Base-by-base conservation (phyloP, 2,888 invertebrate genomes). In the Vandiemenella viatica region DNA sequence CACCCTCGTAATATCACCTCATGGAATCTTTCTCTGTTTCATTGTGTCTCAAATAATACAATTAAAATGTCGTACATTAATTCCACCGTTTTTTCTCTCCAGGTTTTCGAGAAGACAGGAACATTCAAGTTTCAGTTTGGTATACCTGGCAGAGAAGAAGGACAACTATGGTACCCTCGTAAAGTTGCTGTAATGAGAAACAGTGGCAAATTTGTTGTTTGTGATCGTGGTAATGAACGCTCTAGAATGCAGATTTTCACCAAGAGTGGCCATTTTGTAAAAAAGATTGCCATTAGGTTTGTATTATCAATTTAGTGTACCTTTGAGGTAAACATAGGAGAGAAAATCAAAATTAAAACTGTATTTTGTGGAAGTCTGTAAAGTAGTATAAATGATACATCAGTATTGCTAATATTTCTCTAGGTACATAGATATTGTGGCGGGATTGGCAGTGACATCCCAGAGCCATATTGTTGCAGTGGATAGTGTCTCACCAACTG, bases 171-270 rank as follows among this genome's bases (percentile, higher is more conserved):
- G 93, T 95, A 93, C 68, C 95, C 96, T 4, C 79, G 95, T 43
- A 95, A 96, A 68, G 93, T 95, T 45, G 92, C 92, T 7, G 86
- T 90, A 2, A 88, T 90, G 73, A 77, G 85, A 48, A 80, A 80
- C 49, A 84, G 82, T 46, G 88, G 88, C 37, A 89, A 89, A 65
- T 88, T 88, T 65, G 93, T 96, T n/a, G 91, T 96, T 3, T 96
- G 96, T 66, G 96, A 96, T 69, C 83, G 96, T 55, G 95, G 95
- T 43, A 93, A 91, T 61, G 95, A 96, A 65, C 79, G 95, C 48
- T 92, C 92, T 1, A 81, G 95, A 50, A 93, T 96, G 92, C 96
- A 96, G 68, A 90, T 96, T 58, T 96, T 96, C 64, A 92, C 90
- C 38, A 90, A 89, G 63, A 91, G 84, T 63, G 95, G 95, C 21